Conservation (phyloP, 2,797 vertebrate species). For the Sternotherus odoratus region DNA sequence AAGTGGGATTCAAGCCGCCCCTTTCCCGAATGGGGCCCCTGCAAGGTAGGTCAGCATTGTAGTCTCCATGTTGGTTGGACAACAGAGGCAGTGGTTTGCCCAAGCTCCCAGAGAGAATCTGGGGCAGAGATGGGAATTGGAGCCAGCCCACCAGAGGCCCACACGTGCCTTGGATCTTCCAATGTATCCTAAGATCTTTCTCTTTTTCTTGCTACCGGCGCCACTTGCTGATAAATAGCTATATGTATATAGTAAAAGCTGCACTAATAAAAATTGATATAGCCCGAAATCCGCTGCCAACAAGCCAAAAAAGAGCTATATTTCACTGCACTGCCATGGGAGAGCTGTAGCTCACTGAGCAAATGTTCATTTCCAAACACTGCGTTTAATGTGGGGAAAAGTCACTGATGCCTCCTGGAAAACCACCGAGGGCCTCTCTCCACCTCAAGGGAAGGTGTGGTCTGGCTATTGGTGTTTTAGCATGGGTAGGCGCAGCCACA, state of each 20-base stretch:
- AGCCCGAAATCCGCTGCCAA: conserved; percentile 74
- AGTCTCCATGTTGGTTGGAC: background rate
- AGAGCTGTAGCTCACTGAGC: conserved; percentile 66
- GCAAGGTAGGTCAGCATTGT: background rate
- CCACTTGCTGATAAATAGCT: conserved; percentile 69
- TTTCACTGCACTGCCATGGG: conserved; percentile 60
- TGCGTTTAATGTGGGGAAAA: conserved; percentile 47
- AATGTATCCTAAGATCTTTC: conserved; percentile 44
- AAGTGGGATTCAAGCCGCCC: background rate
- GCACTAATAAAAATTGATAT: conserved; percentile 68
- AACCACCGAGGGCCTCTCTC: background rate
- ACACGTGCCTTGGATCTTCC: conserved; percentile 47
- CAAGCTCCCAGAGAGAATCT: conserved; percentile 1
- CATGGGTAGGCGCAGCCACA: background rate
- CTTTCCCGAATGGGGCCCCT: background rate
- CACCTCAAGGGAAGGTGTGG: background rate
- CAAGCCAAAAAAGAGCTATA: conserved; percentile 65
- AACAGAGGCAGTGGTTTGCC: background rate
- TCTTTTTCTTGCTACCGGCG: conserved; percentile 59
- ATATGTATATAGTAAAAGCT: conserved; percentile 61
- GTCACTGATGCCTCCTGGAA: conserved; percentile 46
- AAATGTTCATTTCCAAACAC: conserved; percentile 68
- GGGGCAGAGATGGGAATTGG: background rate
- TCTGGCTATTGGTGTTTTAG: background rate
- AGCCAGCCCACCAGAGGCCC: background rate